Evolutionary conservation across 1,140 invertebrate genomes (phyloP).

Genomic region (Phenacoccus solenopsis): DNA sequence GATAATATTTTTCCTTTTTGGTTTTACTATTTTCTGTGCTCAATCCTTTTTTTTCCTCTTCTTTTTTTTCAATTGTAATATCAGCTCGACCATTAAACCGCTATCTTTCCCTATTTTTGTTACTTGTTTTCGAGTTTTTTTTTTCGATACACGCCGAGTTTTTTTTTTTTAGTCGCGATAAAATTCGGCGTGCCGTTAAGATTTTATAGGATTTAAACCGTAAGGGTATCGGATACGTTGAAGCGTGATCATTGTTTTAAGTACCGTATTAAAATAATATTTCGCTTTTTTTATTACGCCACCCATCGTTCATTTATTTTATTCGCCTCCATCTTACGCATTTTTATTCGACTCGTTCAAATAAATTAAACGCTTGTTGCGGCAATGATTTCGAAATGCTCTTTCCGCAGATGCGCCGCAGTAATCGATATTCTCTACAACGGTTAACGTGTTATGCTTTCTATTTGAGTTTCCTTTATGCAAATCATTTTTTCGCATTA

Average conservation of each 20-base stretch:
- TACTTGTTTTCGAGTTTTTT: constrained; percentile 14
- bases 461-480: no score
- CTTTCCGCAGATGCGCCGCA: no score
- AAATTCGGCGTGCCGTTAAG: not conserved
- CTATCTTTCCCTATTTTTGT: constrained; percentile 16
- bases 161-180: not conserved
- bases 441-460: no score
- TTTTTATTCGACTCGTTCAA: not conserved
- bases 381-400: no score
- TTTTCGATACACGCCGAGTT: not conserved
- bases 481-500: no score
- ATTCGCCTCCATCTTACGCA: not conserved
- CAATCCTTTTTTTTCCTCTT: constrained; percentile 13
- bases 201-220: not conserved
- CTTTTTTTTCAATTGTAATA: constrained; percentile 17
- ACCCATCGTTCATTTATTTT: not conserved
- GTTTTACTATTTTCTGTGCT: not conserved
- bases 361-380: not conserved
- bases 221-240: not conserved
- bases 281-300: not conserved
- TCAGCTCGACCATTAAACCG: constrained; percentile 14
- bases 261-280: not conserved
- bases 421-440: no score
- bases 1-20: constrained; percentile 18
- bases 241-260: constrained; percentile 2